Percentiles rank a stretch among this genome's conserved stretches.
Evolutionary conservation across 2,113 vertebrate species (phyloP).

Genomic region (Struthio camelus): DNA sequence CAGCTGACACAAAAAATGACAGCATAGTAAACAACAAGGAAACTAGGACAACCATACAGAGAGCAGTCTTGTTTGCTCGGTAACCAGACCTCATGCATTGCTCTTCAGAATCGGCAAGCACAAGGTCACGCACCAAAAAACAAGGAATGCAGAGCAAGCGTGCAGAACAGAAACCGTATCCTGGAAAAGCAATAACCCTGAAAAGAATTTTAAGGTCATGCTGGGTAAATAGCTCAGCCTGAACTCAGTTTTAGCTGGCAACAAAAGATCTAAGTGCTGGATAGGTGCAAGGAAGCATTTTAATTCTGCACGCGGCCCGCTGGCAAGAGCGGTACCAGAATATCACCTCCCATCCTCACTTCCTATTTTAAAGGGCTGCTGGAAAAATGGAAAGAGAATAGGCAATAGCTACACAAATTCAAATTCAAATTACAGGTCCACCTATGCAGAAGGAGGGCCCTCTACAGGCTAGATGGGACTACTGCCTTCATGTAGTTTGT

Average conservation of each 20-base stretch:
- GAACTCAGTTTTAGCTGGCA: neutral
- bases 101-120: neutral
- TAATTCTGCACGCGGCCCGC: neutral
- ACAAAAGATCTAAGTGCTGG: neutral
- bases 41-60: neutral
- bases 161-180: neutral
- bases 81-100: neutral
- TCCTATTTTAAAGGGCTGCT: neutral
- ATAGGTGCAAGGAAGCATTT: neutral
- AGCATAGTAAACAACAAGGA: neutral
- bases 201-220: neutral
- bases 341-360: rapidly evolving
- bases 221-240: neutral
- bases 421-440: neutral
- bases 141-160: neutral
- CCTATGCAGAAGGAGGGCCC: neutral
- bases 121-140: neutral
- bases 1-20: rapidly evolving
- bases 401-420: neutral
- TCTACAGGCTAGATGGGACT: neutral
- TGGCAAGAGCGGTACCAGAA: neutral
- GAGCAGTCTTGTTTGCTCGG: neutral
- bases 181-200: neutral
- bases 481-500: neutral
- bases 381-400: neutral